Evolutionary conservation across 2,888 invertebrate species (phyloP), one percentile per base, ranked within the genome.

Genomic region (Oxyscelio sp.): DNA sequence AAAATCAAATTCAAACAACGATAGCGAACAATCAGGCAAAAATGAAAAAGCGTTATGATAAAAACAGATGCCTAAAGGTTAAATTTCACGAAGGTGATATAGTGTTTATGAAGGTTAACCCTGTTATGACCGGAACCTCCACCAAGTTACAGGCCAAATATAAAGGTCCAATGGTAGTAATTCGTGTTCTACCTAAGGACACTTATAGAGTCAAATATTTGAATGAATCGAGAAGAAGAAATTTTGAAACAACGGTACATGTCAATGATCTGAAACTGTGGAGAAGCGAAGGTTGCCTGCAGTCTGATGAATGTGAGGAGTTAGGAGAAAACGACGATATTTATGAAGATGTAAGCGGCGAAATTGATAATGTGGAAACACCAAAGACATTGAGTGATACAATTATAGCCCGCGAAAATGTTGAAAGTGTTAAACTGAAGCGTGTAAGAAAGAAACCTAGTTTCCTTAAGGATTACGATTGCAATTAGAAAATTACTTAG

Each of bases 261-360:
- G 73, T 80, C 4, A 48, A 27, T 50, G 59, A 58, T 11, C 31
- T 82, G 15, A 82, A 82, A 21, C 43, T 82, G 11, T 75, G 82
- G 75, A 54, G 34, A 70, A 65, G 63, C 11, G 66, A 66, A 34
- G 17, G 27, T 9, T 50, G 19, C 9, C 21, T 34, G 4, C 34
- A 50, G 3, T 27, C 27, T n/a, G 65, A 50, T n/a, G 61, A 61
- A 21, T 17, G 11, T 6, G 21, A 34, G 1, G 15, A n/a, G n/a
- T 54, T 2, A 27, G n/a, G 27, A 4, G 27, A 6, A 6, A 4
- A 27, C 27, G 27, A 27, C 27, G 27, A 27, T 27, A 27, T 27
- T 43, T 4, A 2, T 43, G 9, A 11, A 11, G 43, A n/a, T 11
- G 4, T n/a, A 4, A 43, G 11, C 4, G 9, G 15, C 15, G 43